Evolutionary conservation across 1,140 invertebrate species (phyloP).

Genomic region (Scylla paramamosain): DNA sequence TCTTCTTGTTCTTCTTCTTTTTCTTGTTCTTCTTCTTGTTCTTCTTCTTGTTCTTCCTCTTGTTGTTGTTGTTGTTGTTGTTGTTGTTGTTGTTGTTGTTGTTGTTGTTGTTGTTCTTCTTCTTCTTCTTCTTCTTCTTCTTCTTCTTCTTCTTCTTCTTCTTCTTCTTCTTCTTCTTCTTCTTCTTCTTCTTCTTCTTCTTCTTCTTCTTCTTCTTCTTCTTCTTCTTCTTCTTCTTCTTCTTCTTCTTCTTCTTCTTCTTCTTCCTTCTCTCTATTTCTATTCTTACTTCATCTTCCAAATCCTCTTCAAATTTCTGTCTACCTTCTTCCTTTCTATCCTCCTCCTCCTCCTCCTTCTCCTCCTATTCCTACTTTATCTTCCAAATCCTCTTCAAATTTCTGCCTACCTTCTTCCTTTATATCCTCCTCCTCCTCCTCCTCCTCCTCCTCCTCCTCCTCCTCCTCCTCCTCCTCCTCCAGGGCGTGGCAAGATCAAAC

Average conservation of each 20-base stretch:
- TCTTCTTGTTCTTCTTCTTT: too few relatives aligned
- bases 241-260: neutral
- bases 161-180: neutral
- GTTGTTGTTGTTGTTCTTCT: too few relatives aligned
- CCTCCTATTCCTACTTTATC: neutral
- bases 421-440: neutral
- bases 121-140: too few relatives aligned
- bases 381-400: neutral
- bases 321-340: too few relatives aligned
- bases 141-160: too few relatives aligned
- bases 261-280: neutral
- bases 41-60: too few relatives aligned
- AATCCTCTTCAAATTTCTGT: neutral
- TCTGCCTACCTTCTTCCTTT: neutral
- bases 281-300: neutral
- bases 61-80: too few relatives aligned
- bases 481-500: too few relatives aligned
- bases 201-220: neutral
- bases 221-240: neutral
- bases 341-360: neutral
- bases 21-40: too few relatives aligned
- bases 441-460: neutral
- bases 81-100: too few relatives aligned
- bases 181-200: neutral
- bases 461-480: slow-evolving; percentile 38